phyloP scores from a whole-genome alignment of 2,797 vertebrate genomes.

The Bufotes viridis region DNA sequence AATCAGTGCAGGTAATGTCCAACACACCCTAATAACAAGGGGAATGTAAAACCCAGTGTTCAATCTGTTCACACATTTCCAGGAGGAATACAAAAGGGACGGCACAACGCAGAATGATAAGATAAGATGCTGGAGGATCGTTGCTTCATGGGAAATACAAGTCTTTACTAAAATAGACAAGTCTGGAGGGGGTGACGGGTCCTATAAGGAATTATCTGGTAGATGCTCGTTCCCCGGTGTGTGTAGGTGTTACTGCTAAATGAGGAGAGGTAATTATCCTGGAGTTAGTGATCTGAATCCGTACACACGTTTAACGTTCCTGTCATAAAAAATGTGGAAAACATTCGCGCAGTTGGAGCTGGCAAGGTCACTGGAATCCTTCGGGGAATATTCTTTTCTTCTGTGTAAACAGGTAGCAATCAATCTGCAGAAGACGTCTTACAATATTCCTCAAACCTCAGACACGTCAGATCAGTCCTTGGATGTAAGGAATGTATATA shows the following conservation, averaged over 20 bases:
- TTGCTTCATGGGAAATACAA: background rate
- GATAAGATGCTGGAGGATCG: background rate
- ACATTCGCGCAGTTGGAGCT: background rate
- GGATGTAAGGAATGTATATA: background rate
- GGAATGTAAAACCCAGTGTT: too few relatives aligned
- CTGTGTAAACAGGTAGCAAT: background rate
- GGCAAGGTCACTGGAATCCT: slow-evolving; percentile 6
- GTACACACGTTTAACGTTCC: slow-evolving; percentile 1
- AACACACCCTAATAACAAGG: too few relatives aligned
- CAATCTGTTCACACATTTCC: background rate
- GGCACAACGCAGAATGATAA: too few relatives aligned
- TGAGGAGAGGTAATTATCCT: slow-evolving; percentile 21
- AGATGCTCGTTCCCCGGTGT: background rate
- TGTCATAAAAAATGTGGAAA: background rate
- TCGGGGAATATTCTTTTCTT: background rate
- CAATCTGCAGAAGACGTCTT: background rate
- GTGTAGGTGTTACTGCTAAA: slow-evolving; percentile 40
- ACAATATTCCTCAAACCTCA: background rate
- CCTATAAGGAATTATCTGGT: background rate
- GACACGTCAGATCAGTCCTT: background rate
- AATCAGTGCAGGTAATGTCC: too few relatives aligned
- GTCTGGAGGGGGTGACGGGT: background rate
- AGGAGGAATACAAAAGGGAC: background rate
- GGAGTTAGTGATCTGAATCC: background rate
- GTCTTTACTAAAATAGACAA: background rate